Conservation (phyloP, 2,113 vertebrate species). For the Anoplopoma fimbria region DNA sequence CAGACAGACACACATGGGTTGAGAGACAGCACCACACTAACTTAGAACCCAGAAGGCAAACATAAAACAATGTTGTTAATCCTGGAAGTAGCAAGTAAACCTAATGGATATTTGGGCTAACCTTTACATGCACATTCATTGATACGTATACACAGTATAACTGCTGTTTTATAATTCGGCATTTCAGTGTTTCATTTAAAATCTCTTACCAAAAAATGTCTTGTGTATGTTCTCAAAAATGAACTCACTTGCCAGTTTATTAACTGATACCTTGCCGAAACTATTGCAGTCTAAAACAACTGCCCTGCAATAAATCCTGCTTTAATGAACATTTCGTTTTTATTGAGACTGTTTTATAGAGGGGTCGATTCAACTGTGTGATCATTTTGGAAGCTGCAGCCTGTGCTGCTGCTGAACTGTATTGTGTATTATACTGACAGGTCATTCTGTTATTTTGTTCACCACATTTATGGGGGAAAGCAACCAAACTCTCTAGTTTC, state of each 20-base stretch:
- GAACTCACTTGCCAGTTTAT: background rate
- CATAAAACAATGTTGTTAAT: conserved; percentile 8
- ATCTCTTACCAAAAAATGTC: background rate
- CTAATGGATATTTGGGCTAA: conserved; percentile 3
- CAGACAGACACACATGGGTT: conserved; percentile 17
- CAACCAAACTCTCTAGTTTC: background rate
- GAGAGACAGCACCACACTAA: conserved; percentile 35
- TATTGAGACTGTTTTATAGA: background rate
- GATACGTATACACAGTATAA: background rate
- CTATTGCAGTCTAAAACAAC: background rate
- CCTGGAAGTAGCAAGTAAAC: conserved; percentile 13
- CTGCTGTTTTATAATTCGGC: background rate
- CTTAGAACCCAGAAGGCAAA: conserved; percentile 42
- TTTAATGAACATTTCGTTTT: background rate
- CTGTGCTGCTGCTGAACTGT: background rate
- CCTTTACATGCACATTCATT: background rate
- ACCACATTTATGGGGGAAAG: background rate
- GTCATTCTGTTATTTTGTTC: background rate
- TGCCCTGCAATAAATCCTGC: background rate
- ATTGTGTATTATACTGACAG: background rate
- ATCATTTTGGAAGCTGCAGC: background rate
- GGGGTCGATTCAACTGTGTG: background rate
- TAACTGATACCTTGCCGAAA: background rate
- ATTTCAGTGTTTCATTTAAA: background rate
- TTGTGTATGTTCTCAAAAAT: background rate